phyloP scores from a whole-genome alignment of 2,797 vertebrate genomes.

The Tenualosa ilisha region DNA sequence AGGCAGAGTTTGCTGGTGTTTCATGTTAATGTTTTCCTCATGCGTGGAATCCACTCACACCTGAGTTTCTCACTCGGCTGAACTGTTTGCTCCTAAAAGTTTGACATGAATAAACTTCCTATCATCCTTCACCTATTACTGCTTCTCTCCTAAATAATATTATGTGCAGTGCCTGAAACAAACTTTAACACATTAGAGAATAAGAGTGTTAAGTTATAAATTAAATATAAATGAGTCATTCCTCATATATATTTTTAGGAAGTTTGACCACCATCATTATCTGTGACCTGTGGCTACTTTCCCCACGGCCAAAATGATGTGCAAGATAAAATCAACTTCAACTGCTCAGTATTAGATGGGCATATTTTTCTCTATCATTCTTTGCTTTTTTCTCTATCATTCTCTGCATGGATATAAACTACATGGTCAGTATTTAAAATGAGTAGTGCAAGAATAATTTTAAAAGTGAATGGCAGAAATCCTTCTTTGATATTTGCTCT shows the following conservation, averaged over 20 bases:
- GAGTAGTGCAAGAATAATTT: not conserved
- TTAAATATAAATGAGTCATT: not conserved
- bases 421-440: not conserved
- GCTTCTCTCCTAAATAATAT: not conserved
- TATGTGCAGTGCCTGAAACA: not conserved
- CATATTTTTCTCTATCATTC: not conserved
- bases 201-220: not conserved
- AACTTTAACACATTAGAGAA: not conserved
- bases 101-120: not conserved
- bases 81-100: not conserved
- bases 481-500: constrained; percentile 18
- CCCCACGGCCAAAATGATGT: not conserved
- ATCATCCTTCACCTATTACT: not conserved
- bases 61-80: not conserved
- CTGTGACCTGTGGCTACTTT: not conserved
- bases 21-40: not conserved
- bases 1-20: not conserved
- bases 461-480: not conserved
- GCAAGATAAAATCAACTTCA: not conserved
- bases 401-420: not conserved
- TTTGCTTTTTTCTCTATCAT: not conserved
- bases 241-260: not conserved
- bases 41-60: not conserved
- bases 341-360: not conserved
- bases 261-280: not conserved